Percentiles rank a stretch among this genome's conserved stretches.
Conservation (phyloP, 1,140 invertebrate species). For the Drosophila athabasca region DNA sequence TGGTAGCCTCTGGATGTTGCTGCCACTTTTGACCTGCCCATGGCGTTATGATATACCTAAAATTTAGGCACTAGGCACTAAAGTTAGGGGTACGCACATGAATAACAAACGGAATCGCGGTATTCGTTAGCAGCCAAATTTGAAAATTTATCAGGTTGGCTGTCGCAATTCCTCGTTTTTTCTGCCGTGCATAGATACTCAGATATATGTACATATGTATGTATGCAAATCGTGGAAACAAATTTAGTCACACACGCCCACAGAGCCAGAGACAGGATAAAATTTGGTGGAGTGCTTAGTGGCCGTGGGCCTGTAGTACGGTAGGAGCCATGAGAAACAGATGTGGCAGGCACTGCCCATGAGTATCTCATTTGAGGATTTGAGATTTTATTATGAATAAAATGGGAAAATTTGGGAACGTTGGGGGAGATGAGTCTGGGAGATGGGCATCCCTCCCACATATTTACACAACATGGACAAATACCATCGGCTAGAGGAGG, state of each 20-base stretch:
- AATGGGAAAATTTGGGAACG: not conserved
- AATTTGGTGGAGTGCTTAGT: slow-evolving; percentile 18
- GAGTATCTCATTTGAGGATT: not conserved
- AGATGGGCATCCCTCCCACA: slow-evolving; percentile 24
- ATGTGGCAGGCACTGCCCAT: too few relatives aligned
- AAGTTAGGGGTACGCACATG: slow-evolving; percentile 1
- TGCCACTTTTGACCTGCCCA: too few relatives aligned
- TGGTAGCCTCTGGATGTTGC: too few relatives aligned
- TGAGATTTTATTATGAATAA: too few relatives aligned
- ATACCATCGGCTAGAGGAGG: slow-evolving; percentile 41
- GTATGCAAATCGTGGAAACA: too few relatives aligned
- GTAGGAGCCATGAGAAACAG: too few relatives aligned
- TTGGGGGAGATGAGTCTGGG: not conserved
- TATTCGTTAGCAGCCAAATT: slow-evolving; percentile 74
- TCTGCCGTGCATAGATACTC: too few relatives aligned
- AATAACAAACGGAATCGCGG: slow-evolving; percentile 29
- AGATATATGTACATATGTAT: too few relatives aligned
- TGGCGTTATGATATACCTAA: too few relatives aligned
- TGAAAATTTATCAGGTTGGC: slow-evolving; percentile 62
- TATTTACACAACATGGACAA: slow-evolving; percentile 64
- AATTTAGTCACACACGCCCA: not conserved
- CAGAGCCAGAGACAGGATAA: not conserved
- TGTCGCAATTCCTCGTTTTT: not conserved
- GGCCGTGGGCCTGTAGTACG: not conserved
- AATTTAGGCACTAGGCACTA: too few relatives aligned